phyloP scores from a whole-genome alignment of 2,797 vertebrate genomes.

The Echeneis naucrates region DNA sequence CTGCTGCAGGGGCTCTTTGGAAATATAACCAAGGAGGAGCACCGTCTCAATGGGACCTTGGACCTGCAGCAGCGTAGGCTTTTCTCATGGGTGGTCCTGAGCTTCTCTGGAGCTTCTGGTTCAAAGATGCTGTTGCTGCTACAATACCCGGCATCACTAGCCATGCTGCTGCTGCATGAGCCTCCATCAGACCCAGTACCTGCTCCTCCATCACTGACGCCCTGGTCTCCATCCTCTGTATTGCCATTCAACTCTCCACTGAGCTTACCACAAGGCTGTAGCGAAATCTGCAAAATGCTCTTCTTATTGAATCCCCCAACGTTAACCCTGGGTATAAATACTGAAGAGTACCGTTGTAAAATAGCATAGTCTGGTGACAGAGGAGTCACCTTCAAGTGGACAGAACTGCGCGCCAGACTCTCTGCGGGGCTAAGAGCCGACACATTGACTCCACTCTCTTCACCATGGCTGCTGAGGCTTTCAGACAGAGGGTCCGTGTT shows the following conservation, averaged over 20 bases:
- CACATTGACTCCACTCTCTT: conserved; percentile 76
- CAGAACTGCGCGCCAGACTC: conserved; percentile 80
- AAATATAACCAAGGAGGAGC: conserved; percentile 95
- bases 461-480: conserved; percentile 86
- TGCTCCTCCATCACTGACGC: conserved; percentile 63
- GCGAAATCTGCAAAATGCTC: conserved; percentile 91
- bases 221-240: conserved; percentile 78
- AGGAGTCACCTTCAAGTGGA: conserved; percentile 89
- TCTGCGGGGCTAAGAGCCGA: conserved; percentile 77
- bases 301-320: conserved; percentile 80
- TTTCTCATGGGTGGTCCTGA: conserved; percentile 74
- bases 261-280: conserved; percentile 85
- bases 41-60: conserved; percentile 90
- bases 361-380: conserved; percentile 82
- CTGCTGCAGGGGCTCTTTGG: conserved; percentile 92
- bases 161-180: conserved; percentile 81
- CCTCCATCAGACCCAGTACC: conserved; percentile 70
- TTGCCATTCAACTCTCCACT: conserved; percentile 71
- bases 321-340: conserved; percentile 85
- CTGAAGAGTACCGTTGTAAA: conserved; percentile 80
- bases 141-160: conserved; percentile 85
- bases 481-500: conserved; percentile 93
- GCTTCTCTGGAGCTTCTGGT: conserved; percentile 84
- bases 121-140: conserved; percentile 88
- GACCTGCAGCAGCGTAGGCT: conserved; percentile 76